Base-by-base conservation (phyloP, 1,140 invertebrate genomes). In the Drosophila sproati region DNA sequence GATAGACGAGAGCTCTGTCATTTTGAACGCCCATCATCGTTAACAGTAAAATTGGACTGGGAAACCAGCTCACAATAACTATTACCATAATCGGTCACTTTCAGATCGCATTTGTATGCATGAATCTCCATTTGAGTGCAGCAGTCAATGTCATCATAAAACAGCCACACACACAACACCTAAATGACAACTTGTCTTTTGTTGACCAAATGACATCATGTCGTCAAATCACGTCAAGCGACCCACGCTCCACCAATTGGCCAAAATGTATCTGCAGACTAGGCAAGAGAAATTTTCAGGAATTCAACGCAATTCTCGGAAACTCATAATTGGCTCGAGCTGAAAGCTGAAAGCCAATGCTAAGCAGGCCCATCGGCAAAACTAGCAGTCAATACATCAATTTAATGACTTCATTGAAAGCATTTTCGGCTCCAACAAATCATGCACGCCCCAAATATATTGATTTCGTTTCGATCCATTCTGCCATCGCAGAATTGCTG, bases 341-440 rank as follows among this genome's bases (percentile, higher is more conserved):
- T 76, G 71, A 82, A 82, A 78, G 71, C 82, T 39, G 10, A 20
- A 20, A 20, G 20, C 20, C 20, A 20, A 20, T 20, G 20, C 20
- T 73, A 66, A 77, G 70, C 67, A 78, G 78, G 50, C 57, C 41
- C 34, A 64, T 67, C 69, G 52, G 69, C 73, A 70, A 87, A 82
- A 70, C 78, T 82, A 82, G 77, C 85, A 39, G 77, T 59, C 80
- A 87, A 87, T 88, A 87, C 82, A 87, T 87, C 82, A 87, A 87
- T 69, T 87, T 87, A 88, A 87, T 87, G 82, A 82, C 82, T 87
- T 87, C 85, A 87, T 87, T 87, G 83, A 87, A 82, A 82, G 82
- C 79, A 70, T 62, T 88, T 71, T 77, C 54, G 83, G 61, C 63
- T 70, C 39, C 6, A 76, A 67, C 73, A 61, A 20, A 20, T 71